phyloP scores from a whole-genome alignment of 2,113 vertebrate genomes.

The Mungos mungo region DNA sequence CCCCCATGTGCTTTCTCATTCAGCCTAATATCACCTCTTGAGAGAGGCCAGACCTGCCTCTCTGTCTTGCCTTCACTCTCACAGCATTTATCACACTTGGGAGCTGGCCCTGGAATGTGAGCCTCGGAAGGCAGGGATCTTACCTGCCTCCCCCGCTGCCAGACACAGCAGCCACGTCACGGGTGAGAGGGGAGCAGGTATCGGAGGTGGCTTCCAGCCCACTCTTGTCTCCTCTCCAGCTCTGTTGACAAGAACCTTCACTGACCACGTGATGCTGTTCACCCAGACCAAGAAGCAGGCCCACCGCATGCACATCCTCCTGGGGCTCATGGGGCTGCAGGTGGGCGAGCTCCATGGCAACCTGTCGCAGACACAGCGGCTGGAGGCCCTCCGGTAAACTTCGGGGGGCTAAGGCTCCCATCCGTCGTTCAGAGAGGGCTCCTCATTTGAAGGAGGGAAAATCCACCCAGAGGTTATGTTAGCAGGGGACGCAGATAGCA shows the following conservation, averaged over 20 bases:
- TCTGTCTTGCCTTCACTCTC: neutral
- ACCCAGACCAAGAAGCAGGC: slow-evolving; percentile 99
- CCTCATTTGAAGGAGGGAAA: too few species aligned
- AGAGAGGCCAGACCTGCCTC: neutral
- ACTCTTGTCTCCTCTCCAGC: slow-evolving; percentile 82
- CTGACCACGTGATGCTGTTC: slow-evolving; percentile 97
- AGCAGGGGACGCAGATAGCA: neutral
- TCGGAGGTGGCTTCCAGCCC: neutral
- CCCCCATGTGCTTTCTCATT: neutral
- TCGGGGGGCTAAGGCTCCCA: neutral
- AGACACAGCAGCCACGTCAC: neutral
- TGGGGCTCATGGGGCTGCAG: slow-evolving; percentile 95
- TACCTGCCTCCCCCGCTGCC: neutral
- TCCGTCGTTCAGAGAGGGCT: neutral
- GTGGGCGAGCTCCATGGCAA: slow-evolving; percentile 97
- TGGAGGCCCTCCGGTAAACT: slow-evolving; percentile 93
- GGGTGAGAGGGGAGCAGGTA: rapidly evolving
- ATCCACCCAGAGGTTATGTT: neutral
- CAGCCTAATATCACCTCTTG: neutral
- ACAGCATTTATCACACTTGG: rapidly evolving
- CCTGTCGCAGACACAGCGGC: slow-evolving; percentile 95
- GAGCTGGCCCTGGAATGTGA: neutral
- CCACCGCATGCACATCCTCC: slow-evolving; percentile 96
- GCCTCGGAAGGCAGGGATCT: neutral
- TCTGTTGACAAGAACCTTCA: slow-evolving; percentile 95